Evolutionary conservation across 2,888 invertebrate genomes (phyloP), one percentile per base, ranked within the genome.

Genomic region (Blera fallax): DNA sequence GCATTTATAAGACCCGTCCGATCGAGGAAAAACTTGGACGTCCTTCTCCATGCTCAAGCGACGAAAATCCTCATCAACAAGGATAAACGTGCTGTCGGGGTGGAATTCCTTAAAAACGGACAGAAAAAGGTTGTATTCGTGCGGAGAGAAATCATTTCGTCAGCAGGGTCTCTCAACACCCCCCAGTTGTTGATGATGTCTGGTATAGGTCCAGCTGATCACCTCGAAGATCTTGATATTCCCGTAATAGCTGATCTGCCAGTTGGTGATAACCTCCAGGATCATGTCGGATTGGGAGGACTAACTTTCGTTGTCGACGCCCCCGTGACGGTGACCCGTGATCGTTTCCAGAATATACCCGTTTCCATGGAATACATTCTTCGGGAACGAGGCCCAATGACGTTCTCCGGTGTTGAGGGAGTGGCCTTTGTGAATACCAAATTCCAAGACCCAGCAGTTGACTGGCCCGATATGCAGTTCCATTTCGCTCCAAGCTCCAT

Each of bases 121-220:
- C 93, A 93, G 69, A 94, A 93, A 69, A 94, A 95, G 65, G 93
- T 94, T 54, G 95, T 96, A 0, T 93, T 95, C 83, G 97, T 97
- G 0, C 94, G 95, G 80, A 94, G 96, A 67, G 97, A 97, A 91
- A 95, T 98, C 0, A 94, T 98, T 6, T 93, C 97, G 88, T 96
- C 97, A 1, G 96, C 98, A 0, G 98, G 98, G 0, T 95, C 98
- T 0, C 94, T 99, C 40, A 96, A 96, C 67, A 95, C 96, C 2
- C 98, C 98, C 0, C 98, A 98, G 89, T 90, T 99, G 18, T 93
- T 99, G 87, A 97, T 98, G 97, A 90, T 98, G 7, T 97, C 97
- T 69, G 98, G 98, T 0, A 94, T 98, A 21, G 97, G 97, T 0
- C 97, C 97, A 0, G 94, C 94, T 2, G 95, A 96, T 11, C 96